phyloP scores from a whole-genome alignment of 2,797 vertebrate genomes.

The Scyliorhinus canicula region DNA sequence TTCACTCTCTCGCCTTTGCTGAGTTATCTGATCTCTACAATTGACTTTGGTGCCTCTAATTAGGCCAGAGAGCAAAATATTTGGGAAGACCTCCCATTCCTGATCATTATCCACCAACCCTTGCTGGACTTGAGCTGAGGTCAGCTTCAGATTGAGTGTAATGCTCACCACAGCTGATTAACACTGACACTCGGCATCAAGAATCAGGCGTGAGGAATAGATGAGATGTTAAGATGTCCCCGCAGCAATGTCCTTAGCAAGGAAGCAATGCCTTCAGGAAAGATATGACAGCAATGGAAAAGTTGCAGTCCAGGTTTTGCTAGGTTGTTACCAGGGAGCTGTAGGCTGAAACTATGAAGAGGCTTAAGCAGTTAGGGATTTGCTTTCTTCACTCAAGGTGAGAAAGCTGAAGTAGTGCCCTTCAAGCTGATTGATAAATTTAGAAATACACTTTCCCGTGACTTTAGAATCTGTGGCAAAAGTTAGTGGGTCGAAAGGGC shows the following conservation, averaged over 20 bases:
- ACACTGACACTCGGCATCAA: not conserved
- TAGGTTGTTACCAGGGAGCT: not conserved
- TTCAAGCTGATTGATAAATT: not conserved
- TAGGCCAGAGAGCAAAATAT: not conserved
- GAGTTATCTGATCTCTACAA: not conserved
- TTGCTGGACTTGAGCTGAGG: not conserved
- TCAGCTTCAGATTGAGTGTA: not conserved
- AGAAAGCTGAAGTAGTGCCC: not conserved
- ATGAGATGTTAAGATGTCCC: not conserved
- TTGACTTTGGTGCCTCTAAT: not conserved
- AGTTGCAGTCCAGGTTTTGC: not conserved
- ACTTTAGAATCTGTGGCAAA: not conserved
- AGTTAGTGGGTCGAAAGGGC: not conserved
- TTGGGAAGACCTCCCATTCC: not conserved
- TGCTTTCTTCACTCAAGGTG: not conserved
- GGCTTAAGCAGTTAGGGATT: not conserved
- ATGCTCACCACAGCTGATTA: not conserved
- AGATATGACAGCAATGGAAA: not conserved
- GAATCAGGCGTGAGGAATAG: not conserved
- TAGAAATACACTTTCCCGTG: not conserved
- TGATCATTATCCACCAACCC: not conserved
- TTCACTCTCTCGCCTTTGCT: not conserved
- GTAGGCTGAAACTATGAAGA: not conserved
- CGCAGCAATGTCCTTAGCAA: not conserved
- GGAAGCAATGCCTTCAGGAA: not conserved